Percentiles rank a stretch among this genome's conserved stretches.
Conservation (phyloP, 1,140 invertebrate species). For the Sycophila sp. region DNA sequence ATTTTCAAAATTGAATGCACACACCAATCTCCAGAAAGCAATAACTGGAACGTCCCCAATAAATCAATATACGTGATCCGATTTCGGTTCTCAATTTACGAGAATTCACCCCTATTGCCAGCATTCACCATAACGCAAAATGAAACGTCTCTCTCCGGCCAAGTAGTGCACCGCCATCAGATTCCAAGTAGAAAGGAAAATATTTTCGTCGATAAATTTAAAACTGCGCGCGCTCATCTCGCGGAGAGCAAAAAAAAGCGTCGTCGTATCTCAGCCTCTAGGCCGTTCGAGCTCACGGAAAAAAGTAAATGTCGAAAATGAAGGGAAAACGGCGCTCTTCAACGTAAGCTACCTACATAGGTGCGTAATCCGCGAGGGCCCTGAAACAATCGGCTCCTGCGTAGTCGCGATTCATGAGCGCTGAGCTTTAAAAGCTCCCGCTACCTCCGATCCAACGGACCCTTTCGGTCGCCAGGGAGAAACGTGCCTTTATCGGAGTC, state of each 20-base stretch:
- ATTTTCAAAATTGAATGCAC: no score
- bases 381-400: conserved; percentile 33
- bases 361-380: conserved; percentile 6
- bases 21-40: no score
- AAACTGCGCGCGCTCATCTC: background rate
- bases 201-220: conserved; percentile 11
- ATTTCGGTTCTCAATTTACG: background rate
- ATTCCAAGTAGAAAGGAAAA: conserved; percentile 5
- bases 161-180: background rate
- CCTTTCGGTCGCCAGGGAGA: no score
- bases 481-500: no score
- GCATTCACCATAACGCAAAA: background rate
- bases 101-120: background rate
- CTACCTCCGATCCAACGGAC: no score
- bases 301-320: background rate
- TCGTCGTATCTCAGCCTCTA: background rate
- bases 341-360: background rate
- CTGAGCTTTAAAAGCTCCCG: no score
- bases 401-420: conserved; percentile 26
- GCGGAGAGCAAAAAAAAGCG: background rate
- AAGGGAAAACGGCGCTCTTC: background rate
- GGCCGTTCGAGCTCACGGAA: background rate
- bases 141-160: background rate
- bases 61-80: no score
- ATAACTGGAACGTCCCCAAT: no score